phyloP scores from a whole-genome alignment of 2,797 vertebrate species.

The Vespertilio murinus region DNA sequence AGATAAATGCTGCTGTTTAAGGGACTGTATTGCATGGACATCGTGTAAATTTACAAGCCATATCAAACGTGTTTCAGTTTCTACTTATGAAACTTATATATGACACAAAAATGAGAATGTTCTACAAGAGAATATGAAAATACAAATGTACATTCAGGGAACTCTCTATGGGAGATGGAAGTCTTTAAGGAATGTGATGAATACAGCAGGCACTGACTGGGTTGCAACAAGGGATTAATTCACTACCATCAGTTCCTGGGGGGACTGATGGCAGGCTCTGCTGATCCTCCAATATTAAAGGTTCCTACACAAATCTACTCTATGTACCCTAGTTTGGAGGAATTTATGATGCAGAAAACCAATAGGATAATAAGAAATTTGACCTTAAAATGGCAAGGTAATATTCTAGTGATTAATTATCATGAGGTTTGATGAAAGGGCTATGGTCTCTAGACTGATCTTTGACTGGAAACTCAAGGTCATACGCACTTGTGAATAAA shows the following conservation, averaged over 20 bases:
- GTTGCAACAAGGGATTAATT: background rate
- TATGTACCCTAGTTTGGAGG: background rate
- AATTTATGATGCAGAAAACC: background rate
- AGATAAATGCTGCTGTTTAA: background rate
- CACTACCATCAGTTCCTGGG: background rate
- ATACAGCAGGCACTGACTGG: background rate
- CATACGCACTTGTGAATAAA: background rate
- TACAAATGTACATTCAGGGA: background rate
- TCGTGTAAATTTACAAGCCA: background rate
- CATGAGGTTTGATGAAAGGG: background rate
- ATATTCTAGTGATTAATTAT: background rate
- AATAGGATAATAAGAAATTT: background rate
- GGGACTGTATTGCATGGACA: background rate
- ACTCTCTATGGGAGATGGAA: background rate
- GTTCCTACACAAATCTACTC: background rate
- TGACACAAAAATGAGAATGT: background rate
- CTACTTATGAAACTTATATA: background rate
- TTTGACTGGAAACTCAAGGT: background rate
- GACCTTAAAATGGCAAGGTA: background rate
- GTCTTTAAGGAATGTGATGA: background rate
- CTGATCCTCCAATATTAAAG: background rate
- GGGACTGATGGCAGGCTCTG: no score
- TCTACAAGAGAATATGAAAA: background rate
- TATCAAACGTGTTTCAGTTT: background rate
- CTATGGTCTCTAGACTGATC: background rate